These are phyloP conservation scores for Bimastos eiseni DNA, from an alignment of 2,888 invertebrate species.

Conservation along the genomic window DNA sequence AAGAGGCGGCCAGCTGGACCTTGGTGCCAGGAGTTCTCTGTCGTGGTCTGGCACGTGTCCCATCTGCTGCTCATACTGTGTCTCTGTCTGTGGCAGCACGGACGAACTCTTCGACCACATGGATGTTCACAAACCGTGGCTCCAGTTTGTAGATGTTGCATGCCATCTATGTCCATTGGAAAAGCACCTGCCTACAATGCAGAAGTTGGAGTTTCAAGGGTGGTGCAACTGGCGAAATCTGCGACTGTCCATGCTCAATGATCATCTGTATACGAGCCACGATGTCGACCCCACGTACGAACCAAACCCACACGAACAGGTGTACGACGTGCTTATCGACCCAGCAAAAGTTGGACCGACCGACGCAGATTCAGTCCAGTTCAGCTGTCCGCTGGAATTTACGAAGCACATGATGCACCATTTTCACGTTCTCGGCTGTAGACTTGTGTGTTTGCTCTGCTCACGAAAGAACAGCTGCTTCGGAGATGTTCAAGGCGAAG, in stretches of 20 bases:
- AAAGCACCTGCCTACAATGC: neutral
- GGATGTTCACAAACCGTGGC: neutral
- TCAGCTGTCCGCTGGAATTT: neutral
- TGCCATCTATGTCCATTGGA: neutral
- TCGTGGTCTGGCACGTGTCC: neutral
- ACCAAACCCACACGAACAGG: neutral
- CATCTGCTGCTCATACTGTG: neutral
- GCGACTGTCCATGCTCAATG: neutral
- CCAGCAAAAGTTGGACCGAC: neutral
- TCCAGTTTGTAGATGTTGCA: neutral
- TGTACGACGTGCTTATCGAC: neutral
- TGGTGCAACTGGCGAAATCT: conserved; percentile 1
- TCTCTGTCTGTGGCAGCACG: neutral
- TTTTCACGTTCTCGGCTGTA: conserved; percentile 1
- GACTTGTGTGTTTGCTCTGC: neutral
- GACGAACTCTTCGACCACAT: neutral
- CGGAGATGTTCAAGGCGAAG: neutral
- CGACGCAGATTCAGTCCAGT: neutral
- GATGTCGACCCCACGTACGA: neutral
- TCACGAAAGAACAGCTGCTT: neutral
- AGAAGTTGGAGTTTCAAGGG: neutral
- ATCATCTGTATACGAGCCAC: neutral
- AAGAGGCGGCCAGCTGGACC: neutral
- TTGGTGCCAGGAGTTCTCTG: neutral
- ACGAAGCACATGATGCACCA: neutral